These are phyloP conservation scores for Drosophila ezoana DNA, from an alignment of 2,888 invertebrate genomes.

Conservation along the genomic window DNA sequence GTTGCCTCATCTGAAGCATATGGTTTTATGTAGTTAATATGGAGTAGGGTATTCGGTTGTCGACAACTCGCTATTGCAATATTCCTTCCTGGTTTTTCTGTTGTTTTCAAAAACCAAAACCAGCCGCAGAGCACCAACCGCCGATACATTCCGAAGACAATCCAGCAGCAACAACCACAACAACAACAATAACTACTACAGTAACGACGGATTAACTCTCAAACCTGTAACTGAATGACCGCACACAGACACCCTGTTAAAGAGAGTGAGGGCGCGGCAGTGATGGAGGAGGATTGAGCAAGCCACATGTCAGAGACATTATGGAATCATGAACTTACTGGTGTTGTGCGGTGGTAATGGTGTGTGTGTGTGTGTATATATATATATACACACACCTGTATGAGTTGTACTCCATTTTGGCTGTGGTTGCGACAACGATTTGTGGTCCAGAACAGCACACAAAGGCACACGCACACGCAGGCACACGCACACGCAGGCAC, in stretches of 20 bases:
- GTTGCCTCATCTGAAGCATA: too few relatives aligned
- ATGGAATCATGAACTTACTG: constrained; percentile 71
- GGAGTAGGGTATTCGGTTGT: neutral
- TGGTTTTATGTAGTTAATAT: too few relatives aligned
- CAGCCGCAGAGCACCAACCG: constrained; percentile 55
- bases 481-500: neutral
- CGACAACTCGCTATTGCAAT: neutral
- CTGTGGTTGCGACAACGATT: constrained; percentile 55
- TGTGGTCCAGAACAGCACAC: constrained; percentile 43
- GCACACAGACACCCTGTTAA: constrained; percentile 43
- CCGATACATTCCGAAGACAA: constrained; percentile 67
- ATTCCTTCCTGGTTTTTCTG: neutral
- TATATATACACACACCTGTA: constrained; percentile 23
- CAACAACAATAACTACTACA: constrained; percentile 23
- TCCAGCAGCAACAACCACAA: constrained; percentile 35
- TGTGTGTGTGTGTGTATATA: constrained; percentile 4
- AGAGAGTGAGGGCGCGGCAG: neutral
- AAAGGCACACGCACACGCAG: constrained; percentile 1
- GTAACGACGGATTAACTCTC: constrained; percentile 59
- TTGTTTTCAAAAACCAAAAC: constrained; percentile 43
- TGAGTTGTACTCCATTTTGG: constrained; percentile 51
- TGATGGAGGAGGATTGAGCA: constrained; percentile 20
- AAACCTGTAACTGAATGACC: constrained; percentile 66
- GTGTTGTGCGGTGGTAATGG: constrained; percentile 42
- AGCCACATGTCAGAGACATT: constrained; percentile 72